Base-by-base conservation (phyloP, 2,888 invertebrate species). In the Cryptocephalus primarius region DNA sequence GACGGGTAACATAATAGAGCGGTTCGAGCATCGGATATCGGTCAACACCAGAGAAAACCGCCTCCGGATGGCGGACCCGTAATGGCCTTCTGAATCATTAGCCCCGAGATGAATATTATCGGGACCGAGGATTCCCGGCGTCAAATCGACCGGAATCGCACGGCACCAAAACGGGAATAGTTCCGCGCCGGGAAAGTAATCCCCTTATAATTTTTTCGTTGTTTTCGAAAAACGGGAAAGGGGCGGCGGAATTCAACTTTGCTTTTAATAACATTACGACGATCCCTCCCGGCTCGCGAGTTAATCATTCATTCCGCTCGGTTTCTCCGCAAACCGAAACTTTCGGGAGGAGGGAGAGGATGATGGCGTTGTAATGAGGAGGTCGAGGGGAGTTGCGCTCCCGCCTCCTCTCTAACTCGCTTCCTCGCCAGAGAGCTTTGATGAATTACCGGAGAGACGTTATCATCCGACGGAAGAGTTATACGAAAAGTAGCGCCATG, bases 11-110 rank as follows among this genome's bases (percentile, higher is more conserved):
- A 22, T 22, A 22, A 22, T 22, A 22, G 22, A 22, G 22, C 22
- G 22, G 22, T 22, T 22, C 22, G 22, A 22, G 22, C 22, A 22
- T 22, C 22, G 22, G 22, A 22, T 22, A 22, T 22, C 6, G 22
- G 22, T 22, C 22, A 22, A 22, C 22, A 22, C 22, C 22, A 22
- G 22, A 6, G 22, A 22, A 22, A 22, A 22, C 22, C 22, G 22
- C 22, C 22, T 22, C 22, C 22, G 22, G 22, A 6, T 6, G 22
- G 22, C 22, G 22, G 22, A 22, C 3, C 22, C 36, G 12, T 55
- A 54, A 56, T 57, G 48, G 55, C 49, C 53, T 59, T 58, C 55
- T 53, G 55, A 51, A 50, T 54, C 57, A 59, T 59, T 57, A 58
- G 54, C 53, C 50, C 51, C 50, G 53, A 57, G 57, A 59, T 55